phyloP scores from a whole-genome alignment of 2,113 vertebrate genomes.

The Ramphastos sulfuratus region DNA sequence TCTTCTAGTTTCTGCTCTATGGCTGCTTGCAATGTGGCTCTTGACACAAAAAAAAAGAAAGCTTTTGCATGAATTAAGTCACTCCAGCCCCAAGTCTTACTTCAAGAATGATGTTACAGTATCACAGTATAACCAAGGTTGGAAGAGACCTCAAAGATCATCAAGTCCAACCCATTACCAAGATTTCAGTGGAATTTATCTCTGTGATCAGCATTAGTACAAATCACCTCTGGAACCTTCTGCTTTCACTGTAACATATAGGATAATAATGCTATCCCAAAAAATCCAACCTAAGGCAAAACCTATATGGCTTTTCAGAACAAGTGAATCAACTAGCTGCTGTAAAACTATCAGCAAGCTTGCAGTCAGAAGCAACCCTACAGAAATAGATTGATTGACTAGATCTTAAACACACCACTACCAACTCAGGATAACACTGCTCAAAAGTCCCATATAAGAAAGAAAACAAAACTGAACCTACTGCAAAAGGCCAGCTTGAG shows the following conservation, averaged over 20 bases:
- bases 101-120: background rate
- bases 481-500: background rate
- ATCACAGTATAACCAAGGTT: no score
- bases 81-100: background rate
- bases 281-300: background rate
- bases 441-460: background rate
- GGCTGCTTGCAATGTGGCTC: background rate
- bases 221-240: background rate
- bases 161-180: no score
- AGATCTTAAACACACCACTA: background rate
- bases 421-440: background rate
- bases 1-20: background rate
- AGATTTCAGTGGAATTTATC: background rate
- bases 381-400: background rate
- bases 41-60: no score
- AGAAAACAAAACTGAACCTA: background rate
- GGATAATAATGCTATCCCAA: fast-evolving
- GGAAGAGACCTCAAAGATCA: no score
- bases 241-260: background rate
- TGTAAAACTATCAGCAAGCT: background rate
- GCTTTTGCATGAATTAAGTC: background rate
- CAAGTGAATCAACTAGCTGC: fast-evolving
- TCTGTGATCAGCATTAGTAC: background rate
- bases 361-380: background rate
- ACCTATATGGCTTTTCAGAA: background rate